Base-by-base conservation (phyloP, 2,888 invertebrate species). In the Drosophila niveifrons region DNA sequence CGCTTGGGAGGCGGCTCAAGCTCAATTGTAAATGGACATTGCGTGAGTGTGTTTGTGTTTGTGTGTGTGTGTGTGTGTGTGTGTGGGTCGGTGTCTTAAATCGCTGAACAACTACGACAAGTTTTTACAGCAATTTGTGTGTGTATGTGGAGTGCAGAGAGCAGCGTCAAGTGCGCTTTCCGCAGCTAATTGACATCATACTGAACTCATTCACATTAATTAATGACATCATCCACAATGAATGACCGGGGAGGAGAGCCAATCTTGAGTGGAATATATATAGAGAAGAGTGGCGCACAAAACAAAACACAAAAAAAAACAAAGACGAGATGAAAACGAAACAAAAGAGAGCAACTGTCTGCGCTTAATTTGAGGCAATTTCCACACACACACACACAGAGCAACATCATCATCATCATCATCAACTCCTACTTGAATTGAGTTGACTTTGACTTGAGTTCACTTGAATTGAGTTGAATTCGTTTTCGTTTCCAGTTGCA, bases 181-280 rank as follows among this genome's bases (percentile, higher is more conserved):
- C 85, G 78, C 85, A 88, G 83, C 85, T 86, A 86, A 86, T 86
- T 86, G 85, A 86, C 85, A 86, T 88, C 85, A 88, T 86, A 86
- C 88, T 88, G 88, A 86, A 88, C 86, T 86, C 86, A 86, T 86
- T 86, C 86, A 82, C 84, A 86, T 86, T 86, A 86, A 86, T 86
- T 86, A 86, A 88, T 86, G 86, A 86, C 86, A 86, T 86, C 86
- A 86, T 86, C 72, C 79, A 65, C 55, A 62, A 55, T 76, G 76
- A 75, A 75, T 61, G 75, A 63, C 47, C 52, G 56, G 51, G 51
- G n/a, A 8, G 39, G 48, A 48, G 58, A 41, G 41, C 34, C 50
- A 44, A 17, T 34, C 46, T 58, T 55, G 34, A 29, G 36, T 56
- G 28, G 46, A 15, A 13, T 3, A 6, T 18, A 18, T 3, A 18